Conservation (phyloP, 2,888 invertebrate genomes). For the Chrysolina haemoptera region DNA sequence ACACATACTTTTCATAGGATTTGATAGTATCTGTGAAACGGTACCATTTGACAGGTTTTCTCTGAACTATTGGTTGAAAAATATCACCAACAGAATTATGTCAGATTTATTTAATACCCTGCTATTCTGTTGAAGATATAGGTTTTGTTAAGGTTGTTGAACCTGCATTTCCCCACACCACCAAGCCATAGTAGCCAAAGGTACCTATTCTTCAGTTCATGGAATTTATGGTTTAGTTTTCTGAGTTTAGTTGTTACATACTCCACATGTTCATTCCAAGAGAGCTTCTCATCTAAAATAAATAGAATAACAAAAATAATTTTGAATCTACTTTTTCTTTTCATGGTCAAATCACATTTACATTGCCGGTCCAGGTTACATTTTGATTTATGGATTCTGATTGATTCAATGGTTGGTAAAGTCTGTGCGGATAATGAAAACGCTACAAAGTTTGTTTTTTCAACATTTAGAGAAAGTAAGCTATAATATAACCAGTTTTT, state of each 20-base stretch:
- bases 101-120: no score
- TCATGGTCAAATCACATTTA: neutral
- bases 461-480: constrained; percentile 21
- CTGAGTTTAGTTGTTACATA: constrained; percentile 12
- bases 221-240: constrained; percentile 6
- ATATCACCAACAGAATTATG: no score
- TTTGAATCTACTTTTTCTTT: neutral
- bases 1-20: no score
- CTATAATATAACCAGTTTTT: constrained; percentile 28
- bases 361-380: neutral
- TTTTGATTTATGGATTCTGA: constrained; percentile 14
- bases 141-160: no score
- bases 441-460: constrained; percentile 28
- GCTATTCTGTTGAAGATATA: no score
- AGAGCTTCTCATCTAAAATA: neutral
- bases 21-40: no score
- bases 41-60: no score
- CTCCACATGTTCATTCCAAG: no score
- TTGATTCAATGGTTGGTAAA: neutral
- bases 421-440: constrained; percentile 18
- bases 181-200: no score
- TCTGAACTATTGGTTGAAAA: no score
- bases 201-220: neutral
- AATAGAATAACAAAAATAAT: neutral
- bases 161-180: no score